Evolutionary conservation across 2,113 vertebrate species (phyloP).

Genomic region (Rhinolophus ferrumequinum): DNA sequence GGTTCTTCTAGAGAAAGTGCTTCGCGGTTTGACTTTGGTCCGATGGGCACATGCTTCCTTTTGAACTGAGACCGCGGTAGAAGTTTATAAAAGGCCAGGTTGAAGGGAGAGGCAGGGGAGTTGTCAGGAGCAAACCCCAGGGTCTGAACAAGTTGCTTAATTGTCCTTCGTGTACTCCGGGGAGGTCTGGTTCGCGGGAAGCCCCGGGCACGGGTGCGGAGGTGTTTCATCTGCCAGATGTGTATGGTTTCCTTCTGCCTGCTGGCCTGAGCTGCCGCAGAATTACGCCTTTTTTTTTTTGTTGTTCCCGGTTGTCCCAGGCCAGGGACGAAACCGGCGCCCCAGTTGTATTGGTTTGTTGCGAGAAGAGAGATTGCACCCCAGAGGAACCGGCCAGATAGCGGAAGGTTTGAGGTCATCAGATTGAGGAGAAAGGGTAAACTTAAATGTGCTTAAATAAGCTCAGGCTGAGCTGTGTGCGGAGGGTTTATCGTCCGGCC

Average conservation of each 20-base stretch:
- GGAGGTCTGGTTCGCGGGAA: background rate
- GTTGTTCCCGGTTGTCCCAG: background rate
- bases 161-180: background rate
- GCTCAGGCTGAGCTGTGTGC: background rate
- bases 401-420: no score
- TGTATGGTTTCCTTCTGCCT: no score
- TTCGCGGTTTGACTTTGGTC: background rate
- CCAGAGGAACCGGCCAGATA: background rate
- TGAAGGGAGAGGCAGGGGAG: no score
- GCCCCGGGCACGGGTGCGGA: background rate
- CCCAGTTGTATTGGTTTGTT: background rate
- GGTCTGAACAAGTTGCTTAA: background rate
- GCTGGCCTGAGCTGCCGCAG: background rate
- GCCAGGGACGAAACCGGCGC: background rate
- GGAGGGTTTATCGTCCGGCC: background rate
- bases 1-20: background rate
- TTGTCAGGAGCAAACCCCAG: background rate
- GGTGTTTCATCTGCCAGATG: background rate
- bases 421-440: background rate
- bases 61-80: no score
- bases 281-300: background rate
- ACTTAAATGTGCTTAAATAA: background rate
- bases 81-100: background rate
- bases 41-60: background rate
- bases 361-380: background rate